Percentiles rank a stretch among this genome's conserved stretches.
phyloP scores from a whole-genome alignment of 1,140 invertebrate genomes.

The Leptinotarsa lineolata region DNA sequence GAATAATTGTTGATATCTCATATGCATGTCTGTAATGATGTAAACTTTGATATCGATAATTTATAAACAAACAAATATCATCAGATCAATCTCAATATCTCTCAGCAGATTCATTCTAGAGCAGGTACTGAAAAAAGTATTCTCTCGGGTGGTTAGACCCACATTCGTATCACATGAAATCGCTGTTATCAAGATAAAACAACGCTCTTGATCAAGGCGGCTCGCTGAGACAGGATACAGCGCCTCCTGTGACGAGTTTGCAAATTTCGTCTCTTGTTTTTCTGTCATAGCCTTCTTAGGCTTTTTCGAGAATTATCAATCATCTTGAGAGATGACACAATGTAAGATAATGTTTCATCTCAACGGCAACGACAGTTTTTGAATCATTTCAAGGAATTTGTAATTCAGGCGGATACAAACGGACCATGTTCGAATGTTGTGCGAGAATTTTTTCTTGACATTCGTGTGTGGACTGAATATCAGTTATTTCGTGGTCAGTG shows the following conservation, averaged over 20 bases:
- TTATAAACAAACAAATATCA: no score
- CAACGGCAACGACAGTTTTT: conserved; percentile 32
- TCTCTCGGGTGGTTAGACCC: no score
- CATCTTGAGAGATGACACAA: conserved; percentile 37
- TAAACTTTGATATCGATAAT: no score
- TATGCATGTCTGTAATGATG: no score
- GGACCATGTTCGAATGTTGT: conserved; percentile 13
- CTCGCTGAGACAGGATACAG: conserved; percentile 32
- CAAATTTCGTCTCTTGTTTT: conserved; percentile 42
- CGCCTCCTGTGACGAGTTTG: conserved; percentile 44
- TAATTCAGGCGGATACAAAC: conserved; percentile 25
- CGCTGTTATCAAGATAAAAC: conserved; percentile 43
- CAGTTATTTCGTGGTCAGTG: conserved; percentile 10
- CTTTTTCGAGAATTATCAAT: conserved; percentile 38
- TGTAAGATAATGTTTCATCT: conserved; percentile 28
- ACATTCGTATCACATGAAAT: background rate
- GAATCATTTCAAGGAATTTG: conserved; percentile 15
- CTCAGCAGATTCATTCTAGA: no score
- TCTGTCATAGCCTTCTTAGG: conserved; percentile 29
- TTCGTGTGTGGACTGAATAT: conserved; percentile 16
- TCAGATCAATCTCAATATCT: no score
- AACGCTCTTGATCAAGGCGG: background rate
- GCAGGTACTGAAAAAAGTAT: no score
- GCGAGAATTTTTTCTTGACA: conserved; percentile 20
- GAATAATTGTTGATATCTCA: no score